Percentiles rank a stretch among this genome's conserved stretches.
Conservation (phyloP, 1,140 invertebrate genomes). For the Panagrolaimus sp. region DNA sequence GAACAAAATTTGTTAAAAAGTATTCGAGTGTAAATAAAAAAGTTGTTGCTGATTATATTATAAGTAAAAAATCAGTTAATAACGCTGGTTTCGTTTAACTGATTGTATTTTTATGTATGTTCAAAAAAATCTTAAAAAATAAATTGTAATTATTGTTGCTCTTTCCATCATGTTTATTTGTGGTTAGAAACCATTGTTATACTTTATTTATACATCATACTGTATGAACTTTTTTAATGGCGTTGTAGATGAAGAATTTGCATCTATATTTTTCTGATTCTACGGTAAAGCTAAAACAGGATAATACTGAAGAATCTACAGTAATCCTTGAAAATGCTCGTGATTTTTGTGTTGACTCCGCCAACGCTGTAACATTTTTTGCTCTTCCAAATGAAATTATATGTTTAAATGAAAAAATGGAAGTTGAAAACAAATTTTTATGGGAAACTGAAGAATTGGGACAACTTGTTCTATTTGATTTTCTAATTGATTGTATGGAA, state of each 20-base stretch:
- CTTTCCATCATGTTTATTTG: too few species aligned
- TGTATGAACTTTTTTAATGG: too few species aligned
- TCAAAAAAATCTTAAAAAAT: too few species aligned
- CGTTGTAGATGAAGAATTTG: not conserved
- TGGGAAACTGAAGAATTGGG: constrained; percentile 3
- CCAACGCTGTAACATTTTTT: not conserved
- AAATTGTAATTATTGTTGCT: too few species aligned
- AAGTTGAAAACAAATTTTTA: not conserved
- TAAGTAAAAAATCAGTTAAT: too few species aligned
- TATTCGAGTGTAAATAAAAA: too few species aligned
- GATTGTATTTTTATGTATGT: too few species aligned
- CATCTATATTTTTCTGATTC: not conserved
- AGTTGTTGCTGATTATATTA: too few species aligned
- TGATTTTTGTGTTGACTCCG: not conserved
- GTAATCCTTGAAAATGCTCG: not conserved
- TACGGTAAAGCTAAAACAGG: not conserved
- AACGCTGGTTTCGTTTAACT: too few species aligned
- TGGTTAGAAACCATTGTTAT: too few species aligned
- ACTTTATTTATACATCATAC: too few species aligned
- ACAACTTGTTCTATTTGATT: constrained; percentile 37
- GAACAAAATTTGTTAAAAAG: too few species aligned
- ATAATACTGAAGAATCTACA: not conserved
- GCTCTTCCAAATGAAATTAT: not conserved
- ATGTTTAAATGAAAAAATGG: not conserved
- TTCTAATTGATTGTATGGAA: constrained; percentile 25